Percentiles rank a stretch among this genome's conserved stretches.
phyloP scores from a whole-genome alignment of 64 coral and sea anemone species.

The Trachythela sp. region DNA sequence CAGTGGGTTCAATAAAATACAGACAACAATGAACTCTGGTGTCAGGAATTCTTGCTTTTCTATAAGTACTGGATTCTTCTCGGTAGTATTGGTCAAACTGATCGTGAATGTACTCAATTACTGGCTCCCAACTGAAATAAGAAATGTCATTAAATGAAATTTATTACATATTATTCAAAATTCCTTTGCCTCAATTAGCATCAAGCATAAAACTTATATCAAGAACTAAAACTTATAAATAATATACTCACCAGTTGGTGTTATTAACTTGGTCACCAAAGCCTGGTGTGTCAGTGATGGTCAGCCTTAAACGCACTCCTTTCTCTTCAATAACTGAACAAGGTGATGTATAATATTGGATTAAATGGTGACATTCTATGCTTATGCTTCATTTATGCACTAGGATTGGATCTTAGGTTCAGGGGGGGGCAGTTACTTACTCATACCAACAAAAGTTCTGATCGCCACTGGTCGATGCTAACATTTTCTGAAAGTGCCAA shows the following conservation, averaged over 20 bases:
- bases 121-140: constrained; percentile 80
- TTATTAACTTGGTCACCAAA: constrained; percentile 99
- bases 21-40: constrained; percentile 93
- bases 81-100: constrained; percentile 76
- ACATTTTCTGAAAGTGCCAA: no score
- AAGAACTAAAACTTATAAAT: no score
- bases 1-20: constrained; percentile 96
- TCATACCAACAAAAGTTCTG: no score
- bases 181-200: not conserved
- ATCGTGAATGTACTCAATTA: constrained; percentile 91
- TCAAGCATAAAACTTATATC: not conserved
- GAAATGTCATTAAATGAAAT: not conserved
- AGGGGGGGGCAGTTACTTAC: no score
- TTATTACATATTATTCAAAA: not conserved
- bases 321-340: constrained; percentile 97
- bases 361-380: no score
- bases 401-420: no score
- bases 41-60: constrained; percentile 89
- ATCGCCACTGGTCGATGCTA: no score
- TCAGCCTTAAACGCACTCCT: constrained; percentile 77
- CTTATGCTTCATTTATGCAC: no score
- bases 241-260: constrained; percentile 74
- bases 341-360: no score
- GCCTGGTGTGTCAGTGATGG: constrained; percentile 91
- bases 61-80: constrained; percentile 84